Base-by-base conservation (phyloP, 2,888 invertebrate genomes). In the Mesorhabditis sp. region DNA sequence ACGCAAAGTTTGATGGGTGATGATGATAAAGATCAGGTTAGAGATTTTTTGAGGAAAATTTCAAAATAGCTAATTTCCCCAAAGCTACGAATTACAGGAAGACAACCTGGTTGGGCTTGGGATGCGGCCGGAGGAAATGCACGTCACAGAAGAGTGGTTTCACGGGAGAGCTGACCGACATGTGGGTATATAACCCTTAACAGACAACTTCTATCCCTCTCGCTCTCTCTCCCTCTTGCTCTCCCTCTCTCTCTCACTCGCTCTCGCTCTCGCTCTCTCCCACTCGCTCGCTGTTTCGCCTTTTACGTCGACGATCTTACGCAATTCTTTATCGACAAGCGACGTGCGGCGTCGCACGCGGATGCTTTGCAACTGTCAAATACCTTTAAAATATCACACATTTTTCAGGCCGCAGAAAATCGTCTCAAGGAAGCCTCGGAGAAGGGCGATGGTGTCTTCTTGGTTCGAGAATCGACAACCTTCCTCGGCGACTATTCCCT, bases 381-480 rank as follows among this genome's bases (percentile, higher is more conserved):
- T n/a, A n/a, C n/a, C n/a, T n/a, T n/a, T n/a, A n/a, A n/a, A n/a
- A n/a, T n/a, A n/a, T n/a, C n/a, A n/a, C n/a, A n/a, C n/a, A n/a
- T n/a, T n/a, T n/a, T n/a, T 50, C 43, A 80, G 75, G 75, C 74
- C 41, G 84, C 83, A 6, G 79, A 79, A 13, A 70, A 68, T 28
- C 79, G 83, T 15, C 74, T 85, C 43, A 70, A 80, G 70, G 78
- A 80, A 72, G 80, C 81, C 64, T 72, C 70, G 62, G 77, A 77
- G 7, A 91, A 91, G 74, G 91, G 90, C 3, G 94, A 96, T 85
- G 97, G 97, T 0, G 93, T 96, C 0, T 98, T 95, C 87, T 89
- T 98, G 66, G 95, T 98, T 6, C 89, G 98, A 67, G 92, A 93
- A 4, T 94, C 93, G 85, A 94, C 93, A 81, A 92, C 93, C 80